A percentile compares a stretch with the other conserved stretches of the same genome.
These are phyloP conservation scores for Zingel zingel DNA, from an alignment of 2,113 vertebrate genomes.

Conservation along the genomic window DNA sequence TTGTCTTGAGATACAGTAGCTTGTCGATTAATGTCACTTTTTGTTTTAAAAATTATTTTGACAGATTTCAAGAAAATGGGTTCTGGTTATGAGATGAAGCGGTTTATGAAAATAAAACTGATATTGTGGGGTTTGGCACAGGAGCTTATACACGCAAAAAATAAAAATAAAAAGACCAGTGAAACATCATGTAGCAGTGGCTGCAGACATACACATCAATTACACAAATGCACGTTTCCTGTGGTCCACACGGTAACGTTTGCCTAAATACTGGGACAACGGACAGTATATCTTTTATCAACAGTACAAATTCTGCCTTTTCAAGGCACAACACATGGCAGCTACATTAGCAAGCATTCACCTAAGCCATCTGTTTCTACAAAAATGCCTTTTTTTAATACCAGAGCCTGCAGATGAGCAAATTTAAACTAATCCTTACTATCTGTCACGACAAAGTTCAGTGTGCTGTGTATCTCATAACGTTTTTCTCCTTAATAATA, in stretches of 20 bases:
- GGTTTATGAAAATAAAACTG: slow-evolving; percentile 13
- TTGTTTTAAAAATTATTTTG: background rate
- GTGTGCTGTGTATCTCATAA: background rate
- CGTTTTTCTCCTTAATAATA: background rate
- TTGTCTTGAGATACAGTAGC: slow-evolving; percentile 15
- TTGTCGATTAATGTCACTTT: background rate
- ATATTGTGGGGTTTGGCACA: slow-evolving; percentile 42
- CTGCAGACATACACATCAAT: slow-evolving; percentile 22
- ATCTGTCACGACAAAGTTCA: background rate
- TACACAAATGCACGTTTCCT: slow-evolving; percentile 24
- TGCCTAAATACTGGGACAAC: background rate
- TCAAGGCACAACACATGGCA: slow-evolving; percentile 20
- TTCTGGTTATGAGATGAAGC: slow-evolving; percentile 14
- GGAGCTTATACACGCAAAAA: slow-evolving; percentile 10
- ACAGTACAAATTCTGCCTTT: slow-evolving; percentile 17
- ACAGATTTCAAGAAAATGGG: slow-evolving; percentile 2
- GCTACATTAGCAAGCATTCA: background rate
- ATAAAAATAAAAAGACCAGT: slow-evolving; percentile 15
- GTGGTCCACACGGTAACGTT: background rate
- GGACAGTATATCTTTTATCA: slow-evolving; percentile 1
- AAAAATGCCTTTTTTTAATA: background rate
- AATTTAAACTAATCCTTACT: background rate
- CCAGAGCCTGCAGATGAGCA: background rate
- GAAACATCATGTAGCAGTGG: background rate
- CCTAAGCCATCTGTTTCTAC: background rate